Percentiles rank a stretch among this genome's conserved stretches.
Evolutionary conservation across 2,797 vertebrate species (phyloP).

Genomic region (Mastacembelus armatus): DNA sequence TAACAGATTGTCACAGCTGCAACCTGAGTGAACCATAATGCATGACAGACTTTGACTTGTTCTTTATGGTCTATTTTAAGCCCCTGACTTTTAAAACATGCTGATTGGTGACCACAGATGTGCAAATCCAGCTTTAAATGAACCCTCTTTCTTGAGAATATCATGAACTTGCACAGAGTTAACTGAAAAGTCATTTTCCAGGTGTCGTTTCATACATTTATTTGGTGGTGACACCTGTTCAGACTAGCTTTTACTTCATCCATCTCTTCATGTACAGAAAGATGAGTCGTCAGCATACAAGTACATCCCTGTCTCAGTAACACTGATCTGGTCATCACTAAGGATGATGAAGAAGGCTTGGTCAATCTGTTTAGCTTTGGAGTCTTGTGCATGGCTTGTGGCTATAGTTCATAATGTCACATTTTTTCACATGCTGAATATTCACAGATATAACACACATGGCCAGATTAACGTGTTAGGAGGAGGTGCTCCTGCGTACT

Average conservation of each 20-base stretch:
- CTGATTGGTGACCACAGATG: not conserved
- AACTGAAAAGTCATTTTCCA: not conserved
- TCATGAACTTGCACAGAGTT: not conserved
- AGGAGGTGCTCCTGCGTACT: too few relatives aligned
- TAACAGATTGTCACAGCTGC: not conserved
- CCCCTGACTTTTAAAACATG: not conserved
- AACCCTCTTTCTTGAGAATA: not conserved
- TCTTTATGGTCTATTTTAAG: not conserved
- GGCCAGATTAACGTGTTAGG: not conserved
- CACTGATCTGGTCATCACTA: not conserved
- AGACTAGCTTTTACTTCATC: not conserved
- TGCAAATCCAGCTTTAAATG: too few relatives aligned
- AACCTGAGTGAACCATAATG: not conserved
- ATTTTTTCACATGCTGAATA: not conserved
- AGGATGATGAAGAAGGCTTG: not conserved
- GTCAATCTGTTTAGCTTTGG: not conserved
- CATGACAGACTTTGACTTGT: not conserved
- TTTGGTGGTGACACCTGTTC: not conserved
- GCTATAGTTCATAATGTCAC: not conserved
- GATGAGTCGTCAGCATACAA: slow-evolving; percentile 19
- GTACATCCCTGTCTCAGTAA: not conserved
- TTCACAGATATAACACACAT: not conserved
- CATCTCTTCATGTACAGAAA: slow-evolving; percentile 8
- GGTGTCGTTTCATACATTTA: not conserved
- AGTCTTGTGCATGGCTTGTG: not conserved